Conservation (phyloP, 2,113 vertebrate species). For the Paradoxurus hermaphroditus region DNA sequence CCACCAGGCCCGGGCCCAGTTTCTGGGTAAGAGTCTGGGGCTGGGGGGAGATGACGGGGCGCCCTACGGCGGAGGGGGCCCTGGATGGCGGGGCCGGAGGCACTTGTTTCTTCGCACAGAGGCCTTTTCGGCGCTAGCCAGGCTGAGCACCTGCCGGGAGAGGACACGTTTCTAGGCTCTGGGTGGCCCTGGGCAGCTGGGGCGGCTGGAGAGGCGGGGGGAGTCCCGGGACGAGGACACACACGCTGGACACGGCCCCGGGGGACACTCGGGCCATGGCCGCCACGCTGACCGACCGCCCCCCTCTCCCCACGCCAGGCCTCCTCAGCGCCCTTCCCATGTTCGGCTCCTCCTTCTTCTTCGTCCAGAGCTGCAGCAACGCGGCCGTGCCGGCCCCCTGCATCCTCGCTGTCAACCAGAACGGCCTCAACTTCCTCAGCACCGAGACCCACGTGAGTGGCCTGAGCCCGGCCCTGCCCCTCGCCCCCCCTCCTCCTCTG, state of each 20-base stretch:
- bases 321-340: slow-evolving; percentile 94
- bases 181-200: background rate
- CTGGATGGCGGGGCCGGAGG: background rate
- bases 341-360: slow-evolving; percentile 98
- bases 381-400: slow-evolving; percentile 88
- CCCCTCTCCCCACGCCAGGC: slow-evolving; percentile 77
- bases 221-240: background rate
- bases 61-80: background rate
- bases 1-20: slow-evolving; percentile 95
- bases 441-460: slow-evolving; percentile 93
- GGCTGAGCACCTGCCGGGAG: background rate
- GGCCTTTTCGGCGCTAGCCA: background rate
- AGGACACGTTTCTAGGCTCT: background rate
- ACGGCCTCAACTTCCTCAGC: slow-evolving; percentile 95
- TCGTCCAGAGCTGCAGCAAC: slow-evolving; percentile 95
- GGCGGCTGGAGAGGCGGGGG: background rate
- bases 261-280: fast-evolving
- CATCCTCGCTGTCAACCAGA: slow-evolving; percentile 95
- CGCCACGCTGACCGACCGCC: fast-evolving
- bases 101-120: background rate
- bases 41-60: fast-evolving
- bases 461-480: background rate
- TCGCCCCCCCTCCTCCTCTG: no score
- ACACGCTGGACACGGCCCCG: fast-evolving
- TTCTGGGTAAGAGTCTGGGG: slow-evolving; percentile 87